A percentile compares a stretch with the other conserved stretches of the same genome.
Evolutionary conservation across 2,888 invertebrate genomes (phyloP).

Genomic region (Nomada hirtipes): DNA sequence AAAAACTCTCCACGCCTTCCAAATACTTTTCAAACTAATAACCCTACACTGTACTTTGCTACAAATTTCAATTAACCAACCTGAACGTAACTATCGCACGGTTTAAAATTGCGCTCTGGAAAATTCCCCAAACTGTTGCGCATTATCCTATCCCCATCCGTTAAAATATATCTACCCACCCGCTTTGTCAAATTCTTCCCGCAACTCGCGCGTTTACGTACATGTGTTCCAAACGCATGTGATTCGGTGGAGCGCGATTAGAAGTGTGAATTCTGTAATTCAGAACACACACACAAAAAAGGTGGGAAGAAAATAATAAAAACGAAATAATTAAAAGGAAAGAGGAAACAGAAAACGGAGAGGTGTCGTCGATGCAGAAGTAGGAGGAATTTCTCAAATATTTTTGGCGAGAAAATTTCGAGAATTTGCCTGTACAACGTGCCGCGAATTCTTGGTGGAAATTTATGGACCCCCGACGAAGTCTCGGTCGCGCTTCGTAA

Average conservation of each 20-base stretch:
- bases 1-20: no score
- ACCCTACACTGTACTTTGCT: neutral
- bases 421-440: conserved; percentile 64
- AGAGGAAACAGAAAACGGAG: neutral
- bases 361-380: conserved; percentile 28
- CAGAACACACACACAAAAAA: neutral
- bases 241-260: neutral
- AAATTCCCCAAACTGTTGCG: conserved; percentile 2
- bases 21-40: neutral
- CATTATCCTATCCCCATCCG: neutral
- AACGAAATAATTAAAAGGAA: neutral
- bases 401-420: conserved; percentile 70
- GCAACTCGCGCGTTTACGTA: neutral
- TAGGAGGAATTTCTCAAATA: conserved; percentile 66
- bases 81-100: neutral
- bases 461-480: conserved; percentile 71
- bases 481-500: conserved; percentile 66
- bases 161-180: no score
- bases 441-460: conserved; percentile 67
- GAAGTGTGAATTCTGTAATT: neutral
- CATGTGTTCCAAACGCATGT: neutral
- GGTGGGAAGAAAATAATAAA: neutral
- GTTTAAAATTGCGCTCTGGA: neutral
- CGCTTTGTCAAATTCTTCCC: conserved; percentile 1
- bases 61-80: neutral